Evolutionary conservation across 1,140 invertebrate species (phyloP).

Genomic region (Dreissena polymorpha): DNA sequence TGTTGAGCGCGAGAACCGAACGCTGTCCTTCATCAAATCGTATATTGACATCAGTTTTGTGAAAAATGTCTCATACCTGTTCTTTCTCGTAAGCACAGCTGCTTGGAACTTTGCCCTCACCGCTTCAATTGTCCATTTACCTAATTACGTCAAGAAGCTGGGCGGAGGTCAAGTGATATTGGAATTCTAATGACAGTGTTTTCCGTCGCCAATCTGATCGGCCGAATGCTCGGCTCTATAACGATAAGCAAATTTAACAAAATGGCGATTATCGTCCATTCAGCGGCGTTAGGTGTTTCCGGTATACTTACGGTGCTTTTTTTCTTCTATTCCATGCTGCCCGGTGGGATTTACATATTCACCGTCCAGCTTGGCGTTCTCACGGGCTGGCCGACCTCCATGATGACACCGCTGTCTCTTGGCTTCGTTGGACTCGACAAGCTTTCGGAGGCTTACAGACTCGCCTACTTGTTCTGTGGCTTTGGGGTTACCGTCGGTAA

Average conservation of each 20-base stretch:
- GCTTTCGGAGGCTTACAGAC: constrained; percentile 29
- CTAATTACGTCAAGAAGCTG: constrained; percentile 16
- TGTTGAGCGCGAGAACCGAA: not conserved
- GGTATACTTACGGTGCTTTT: constrained; percentile 21
- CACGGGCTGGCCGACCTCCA: constrained; percentile 15
- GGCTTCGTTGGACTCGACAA: constrained; percentile 23
- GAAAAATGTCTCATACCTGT: constrained; percentile 6
- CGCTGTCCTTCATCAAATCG: not conserved
- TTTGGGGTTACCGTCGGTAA: constrained; percentile 18
- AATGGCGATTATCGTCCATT: constrained; percentile 8
- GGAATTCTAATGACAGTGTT: constrained; percentile 15
- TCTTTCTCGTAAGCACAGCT: constrained; percentile 17
- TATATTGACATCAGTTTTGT: constrained; percentile 18
- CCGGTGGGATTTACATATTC: constrained; percentile 23
- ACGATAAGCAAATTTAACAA: constrained; percentile 21
- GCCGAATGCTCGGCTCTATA: constrained; percentile 15
- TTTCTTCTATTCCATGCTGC: constrained; percentile 2
- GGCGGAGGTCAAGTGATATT: constrained; percentile 16
- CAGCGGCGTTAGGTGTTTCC: not conserved
- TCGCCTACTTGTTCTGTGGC: constrained; percentile 23
- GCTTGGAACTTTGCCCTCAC: constrained; percentile 35
- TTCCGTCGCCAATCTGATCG: constrained; percentile 26
- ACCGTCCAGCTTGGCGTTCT: constrained; percentile 25
- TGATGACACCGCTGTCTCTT: constrained; percentile 38
- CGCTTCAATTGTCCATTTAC: constrained; percentile 4